Evolutionary conservation across 2,113 vertebrate genomes (phyloP).

Genomic region (Nestor notabilis): DNA sequence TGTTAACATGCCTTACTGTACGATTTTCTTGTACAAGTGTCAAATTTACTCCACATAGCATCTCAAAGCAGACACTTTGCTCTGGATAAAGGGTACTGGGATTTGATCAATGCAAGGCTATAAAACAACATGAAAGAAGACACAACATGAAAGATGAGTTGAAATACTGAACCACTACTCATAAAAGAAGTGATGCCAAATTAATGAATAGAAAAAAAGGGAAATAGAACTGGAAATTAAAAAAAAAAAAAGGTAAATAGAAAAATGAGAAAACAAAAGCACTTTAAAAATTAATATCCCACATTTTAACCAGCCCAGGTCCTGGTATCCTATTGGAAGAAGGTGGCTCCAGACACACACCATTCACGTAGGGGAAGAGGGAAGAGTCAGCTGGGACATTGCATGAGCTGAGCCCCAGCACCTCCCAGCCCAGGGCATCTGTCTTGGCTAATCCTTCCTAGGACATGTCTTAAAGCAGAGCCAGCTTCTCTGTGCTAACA

Average conservation of each 20-base stretch:
- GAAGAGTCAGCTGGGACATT: not conserved
- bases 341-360: fast-evolving
- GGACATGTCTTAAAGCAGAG: too few species aligned
- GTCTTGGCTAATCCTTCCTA: not conserved
- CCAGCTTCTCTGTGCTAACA: not conserved
- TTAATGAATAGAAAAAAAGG: not conserved
- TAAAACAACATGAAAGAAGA: not conserved
- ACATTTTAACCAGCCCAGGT: not conserved
- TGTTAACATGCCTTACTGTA: not conserved
- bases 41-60: not conserved
- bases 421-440: not conserved
- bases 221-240: not conserved
- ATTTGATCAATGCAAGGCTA: not conserved
- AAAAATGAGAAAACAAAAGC: not conserved
- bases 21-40: not conserved
- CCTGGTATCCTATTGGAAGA: not conserved
- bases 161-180: not conserved
- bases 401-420: not conserved
- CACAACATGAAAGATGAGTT: not conserved
- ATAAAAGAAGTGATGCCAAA: not conserved
- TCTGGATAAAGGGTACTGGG: not conserved
- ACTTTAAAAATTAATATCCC: not conserved
- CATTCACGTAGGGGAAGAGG: not conserved
- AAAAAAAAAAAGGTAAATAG: not conserved
- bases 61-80: not conserved